phyloP scores from a whole-genome alignment of 2,888 invertebrate genomes.

The Meteorus cinctellus region DNA sequence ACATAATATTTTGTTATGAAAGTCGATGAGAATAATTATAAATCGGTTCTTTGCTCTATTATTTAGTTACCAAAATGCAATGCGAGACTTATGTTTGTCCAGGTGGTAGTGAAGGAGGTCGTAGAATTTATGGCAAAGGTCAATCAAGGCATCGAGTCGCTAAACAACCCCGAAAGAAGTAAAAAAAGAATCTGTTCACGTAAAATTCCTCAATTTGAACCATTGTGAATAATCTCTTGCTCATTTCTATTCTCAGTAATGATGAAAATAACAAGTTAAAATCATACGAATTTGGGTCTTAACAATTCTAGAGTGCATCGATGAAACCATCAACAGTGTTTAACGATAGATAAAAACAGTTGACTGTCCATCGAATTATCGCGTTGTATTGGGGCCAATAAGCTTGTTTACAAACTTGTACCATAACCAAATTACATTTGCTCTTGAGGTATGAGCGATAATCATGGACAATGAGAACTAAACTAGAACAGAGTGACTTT shows the following conservation, averaged over 20 bases:
- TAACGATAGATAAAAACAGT: slow-evolving; percentile 64
- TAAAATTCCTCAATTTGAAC: too few species aligned
- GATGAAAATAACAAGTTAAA: slow-evolving; percentile 10
- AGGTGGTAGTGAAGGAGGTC: slow-evolving; percentile 48
- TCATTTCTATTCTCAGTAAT: slow-evolving; percentile 10
- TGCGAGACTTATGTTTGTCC: slow-evolving; percentile 73
- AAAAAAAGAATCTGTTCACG: not conserved
- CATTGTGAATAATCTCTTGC: not conserved
- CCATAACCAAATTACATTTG: slow-evolving; percentile 78
- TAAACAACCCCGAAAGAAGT: slow-evolving; percentile 33
- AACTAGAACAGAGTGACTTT: too few species aligned
- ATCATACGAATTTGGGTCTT: slow-evolving; percentile 70
- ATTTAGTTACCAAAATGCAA: slow-evolving; percentile 42
- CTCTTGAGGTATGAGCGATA: slow-evolving; percentile 78
- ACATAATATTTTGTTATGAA: too few species aligned
- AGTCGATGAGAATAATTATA: slow-evolving; percentile 25
- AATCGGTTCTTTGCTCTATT: not conserved
- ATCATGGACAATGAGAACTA: slow-evolving; percentile 78
- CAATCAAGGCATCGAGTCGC: slow-evolving; percentile 9
- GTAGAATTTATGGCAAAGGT: slow-evolving; percentile 44
- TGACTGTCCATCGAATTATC: slow-evolving; percentile 78
- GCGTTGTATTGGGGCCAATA: slow-evolving; percentile 74
- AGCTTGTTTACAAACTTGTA: slow-evolving; percentile 58
- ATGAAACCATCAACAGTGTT: slow-evolving; percentile 73
- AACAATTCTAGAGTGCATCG: slow-evolving; percentile 77